Evolutionary conservation across 1,140 invertebrate species (phyloP), one percentile per base, ranked within the genome.

Genomic region (Pachyrhynchus sulphureomaculatus): DNA sequence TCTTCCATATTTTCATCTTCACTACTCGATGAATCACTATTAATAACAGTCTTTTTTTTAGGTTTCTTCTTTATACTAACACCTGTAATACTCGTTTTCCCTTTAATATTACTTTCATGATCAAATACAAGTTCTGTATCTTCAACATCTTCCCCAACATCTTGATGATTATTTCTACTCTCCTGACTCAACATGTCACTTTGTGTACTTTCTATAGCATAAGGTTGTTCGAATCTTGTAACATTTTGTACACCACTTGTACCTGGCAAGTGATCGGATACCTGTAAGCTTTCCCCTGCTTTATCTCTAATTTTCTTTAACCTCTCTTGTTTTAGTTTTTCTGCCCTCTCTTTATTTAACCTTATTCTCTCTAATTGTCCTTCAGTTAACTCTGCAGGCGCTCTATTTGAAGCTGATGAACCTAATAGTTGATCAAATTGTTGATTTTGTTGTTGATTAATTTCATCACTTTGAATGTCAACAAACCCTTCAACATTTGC

Each of bases 331-430:
- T 71, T 67, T 4, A 72, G 18, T 41, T 58, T 65, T 57, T 66
- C 58, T 5, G 73, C 72, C 34, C 60, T 66, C 63, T 72, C 68
- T 60, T 60, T 71, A 55, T 73, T 75, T 33, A 65, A 37, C 37
- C 61, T 51, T 6, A 76, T 75, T 13, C 56, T 64, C 58, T 75
- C 68, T 18, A 67, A 32, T 61, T 75, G 71, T 45, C 72, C 75
- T 55, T 73, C 68, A 58, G 61, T 72, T 21, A 74, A 41, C 42
- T 68, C 62, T 17, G 48, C 23, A 20, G n/a, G 20, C 17, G 8
- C 9, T 21, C 29, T 37, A 17, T 26, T 26, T 29, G 39, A 9
- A 23, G 17, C 45, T 29, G 49, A 9, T 18, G 15, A 54, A 36
- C 18, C 37, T 49, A 64, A 32, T 13, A 69, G 49, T 36, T 60